A percentile compares a stretch with the other conserved stretches of the same genome.
phyloP scores from a whole-genome alignment of 2,888 invertebrate species.

The Apantesis nais region DNA sequence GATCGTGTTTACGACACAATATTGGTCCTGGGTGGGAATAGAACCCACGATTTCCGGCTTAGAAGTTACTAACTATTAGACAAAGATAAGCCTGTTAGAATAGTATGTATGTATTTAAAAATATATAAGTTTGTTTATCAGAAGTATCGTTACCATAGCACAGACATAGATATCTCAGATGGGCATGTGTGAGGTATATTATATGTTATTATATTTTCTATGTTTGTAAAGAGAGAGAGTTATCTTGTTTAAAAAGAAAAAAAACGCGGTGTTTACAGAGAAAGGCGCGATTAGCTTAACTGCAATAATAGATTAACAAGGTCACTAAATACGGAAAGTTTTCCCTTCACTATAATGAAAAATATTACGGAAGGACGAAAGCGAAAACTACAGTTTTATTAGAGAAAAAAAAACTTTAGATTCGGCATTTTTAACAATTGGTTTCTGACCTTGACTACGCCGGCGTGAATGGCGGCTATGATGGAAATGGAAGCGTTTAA shows the following conservation, averaged over 20 bases:
- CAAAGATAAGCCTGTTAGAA: too few relatives aligned
- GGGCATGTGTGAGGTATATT: not conserved
- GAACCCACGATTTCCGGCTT: too few relatives aligned
- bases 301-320: not conserved
- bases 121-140: too few relatives aligned
- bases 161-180: too few relatives aligned
- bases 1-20: too few relatives aligned
- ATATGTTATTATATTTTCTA: too few relatives aligned
- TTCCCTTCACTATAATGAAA: not conserved
- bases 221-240: too few relatives aligned
- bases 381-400: not conserved
- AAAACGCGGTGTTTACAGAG: not conserved
- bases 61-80: too few relatives aligned
- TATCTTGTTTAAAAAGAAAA: too few relatives aligned
- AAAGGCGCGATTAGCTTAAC: not conserved
- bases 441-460: not conserved
- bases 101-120: too few relatives aligned
- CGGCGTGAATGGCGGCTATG: not conserved
- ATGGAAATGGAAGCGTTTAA: not conserved
- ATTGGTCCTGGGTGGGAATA: too few relatives aligned
- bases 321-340: not conserved
- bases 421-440: not conserved
- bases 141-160: too few relatives aligned
- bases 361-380: not conserved
- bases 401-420: not conserved